phyloP scores from a whole-genome alignment of 2,797 vertebrate species.

The Lates japonicus region DNA sequence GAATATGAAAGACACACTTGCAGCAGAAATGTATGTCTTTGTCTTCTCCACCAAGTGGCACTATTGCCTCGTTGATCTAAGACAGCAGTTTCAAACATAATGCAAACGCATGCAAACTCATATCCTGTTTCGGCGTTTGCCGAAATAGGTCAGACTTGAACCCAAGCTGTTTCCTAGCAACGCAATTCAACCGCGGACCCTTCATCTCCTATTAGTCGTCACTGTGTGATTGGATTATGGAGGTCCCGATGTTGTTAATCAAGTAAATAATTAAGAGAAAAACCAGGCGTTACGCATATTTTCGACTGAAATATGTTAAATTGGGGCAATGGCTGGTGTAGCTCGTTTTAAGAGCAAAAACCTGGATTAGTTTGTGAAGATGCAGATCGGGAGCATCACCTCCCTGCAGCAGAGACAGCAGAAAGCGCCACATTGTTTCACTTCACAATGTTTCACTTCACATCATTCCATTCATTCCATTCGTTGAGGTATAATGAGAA shows the following conservation, averaged over 20 bases:
- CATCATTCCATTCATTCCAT: not conserved
- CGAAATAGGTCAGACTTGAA: constrained; percentile 2
- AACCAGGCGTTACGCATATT: not conserved
- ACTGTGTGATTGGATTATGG: not conserved
- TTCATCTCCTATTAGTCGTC: fast-evolving
- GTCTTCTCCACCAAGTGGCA: constrained; percentile 52
- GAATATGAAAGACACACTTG: too few species aligned
- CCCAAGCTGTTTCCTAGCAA: constrained; percentile 30
- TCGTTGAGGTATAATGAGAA: not conserved
- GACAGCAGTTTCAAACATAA: too few species aligned
- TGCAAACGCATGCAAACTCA: not conserved
- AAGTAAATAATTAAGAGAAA: not conserved
- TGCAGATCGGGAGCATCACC: not conserved
- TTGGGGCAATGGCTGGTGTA: too few species aligned
- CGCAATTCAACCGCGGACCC: not conserved
- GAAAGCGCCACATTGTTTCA: not conserved
- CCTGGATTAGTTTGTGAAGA: too few species aligned
- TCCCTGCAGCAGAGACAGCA: not conserved
- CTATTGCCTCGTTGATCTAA: constrained; percentile 25
- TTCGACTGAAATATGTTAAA: not conserved
- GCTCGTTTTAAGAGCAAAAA: not conserved
- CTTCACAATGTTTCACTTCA: too few species aligned
- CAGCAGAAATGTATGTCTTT: not conserved
- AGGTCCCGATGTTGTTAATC: not conserved
- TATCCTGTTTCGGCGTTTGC: not conserved